Evolutionary conservation across 2,113 vertebrate species (phyloP).

Genomic region (Nyctereutes procyonoides): DNA sequence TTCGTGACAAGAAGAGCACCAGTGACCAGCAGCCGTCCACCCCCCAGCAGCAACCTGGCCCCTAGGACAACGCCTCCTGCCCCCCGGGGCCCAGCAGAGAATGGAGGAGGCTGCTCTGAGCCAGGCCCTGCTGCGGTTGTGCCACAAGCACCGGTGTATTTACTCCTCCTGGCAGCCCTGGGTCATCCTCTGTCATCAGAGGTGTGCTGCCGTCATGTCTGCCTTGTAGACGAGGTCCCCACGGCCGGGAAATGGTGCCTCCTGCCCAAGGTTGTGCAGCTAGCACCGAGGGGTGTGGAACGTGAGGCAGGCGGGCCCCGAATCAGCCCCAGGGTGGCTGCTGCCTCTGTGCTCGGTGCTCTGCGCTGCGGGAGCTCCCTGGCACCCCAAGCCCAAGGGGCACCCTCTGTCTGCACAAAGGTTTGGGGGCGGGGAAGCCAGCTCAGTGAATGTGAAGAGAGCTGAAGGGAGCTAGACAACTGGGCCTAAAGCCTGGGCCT

Average conservation of each 20-base stretch:
- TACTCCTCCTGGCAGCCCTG: too few species aligned
- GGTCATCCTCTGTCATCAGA: not conserved
- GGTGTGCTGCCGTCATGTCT: accelerated
- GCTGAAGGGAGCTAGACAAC: not conserved
- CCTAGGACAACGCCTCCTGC: not conserved
- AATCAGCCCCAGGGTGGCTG: too few species aligned
- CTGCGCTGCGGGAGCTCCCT: too few species aligned
- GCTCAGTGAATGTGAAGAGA: not conserved
- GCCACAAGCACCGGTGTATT: too few species aligned
- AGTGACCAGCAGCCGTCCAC: not conserved
- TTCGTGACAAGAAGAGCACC: not conserved
- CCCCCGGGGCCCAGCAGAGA: not conserved
- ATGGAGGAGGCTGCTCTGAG: not conserved
- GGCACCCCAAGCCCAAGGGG: accelerated
- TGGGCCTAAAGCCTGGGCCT: not conserved
- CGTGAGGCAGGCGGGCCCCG: not conserved
- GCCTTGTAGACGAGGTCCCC: not conserved
- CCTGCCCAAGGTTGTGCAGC: not conserved
- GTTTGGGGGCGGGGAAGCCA: not conserved
- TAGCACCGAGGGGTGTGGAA: not conserved
- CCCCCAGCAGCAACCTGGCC: accelerated
- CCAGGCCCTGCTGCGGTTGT: not conserved
- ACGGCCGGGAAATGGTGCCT: not conserved
- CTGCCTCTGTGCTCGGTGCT: not conserved
- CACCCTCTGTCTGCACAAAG: not conserved